phyloP scores from a whole-genome alignment of 2,888 invertebrate genomes.

The Exephanes ischioxanthus region DNA sequence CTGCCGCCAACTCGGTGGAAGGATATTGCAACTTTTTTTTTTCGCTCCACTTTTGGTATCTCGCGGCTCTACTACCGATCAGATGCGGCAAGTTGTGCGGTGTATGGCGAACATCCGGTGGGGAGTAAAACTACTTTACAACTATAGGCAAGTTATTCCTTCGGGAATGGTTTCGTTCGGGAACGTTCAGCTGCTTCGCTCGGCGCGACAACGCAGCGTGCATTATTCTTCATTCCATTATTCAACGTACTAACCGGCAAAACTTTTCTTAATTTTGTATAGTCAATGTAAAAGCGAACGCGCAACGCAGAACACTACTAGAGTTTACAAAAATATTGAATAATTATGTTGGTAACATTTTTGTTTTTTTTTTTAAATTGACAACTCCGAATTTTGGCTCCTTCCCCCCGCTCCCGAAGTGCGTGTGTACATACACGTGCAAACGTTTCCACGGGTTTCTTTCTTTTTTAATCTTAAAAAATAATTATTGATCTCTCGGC shows the following conservation, averaged over 20 bases:
- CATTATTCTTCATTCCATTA: conserved; percentile 23
- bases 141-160: conserved; percentile 16
- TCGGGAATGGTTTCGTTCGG: not conserved
- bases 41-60: conserved; percentile 22
- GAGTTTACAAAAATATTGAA: not conserved
- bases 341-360: not conserved
- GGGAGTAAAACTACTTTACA: conserved; percentile 25
- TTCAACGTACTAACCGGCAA: not conserved
- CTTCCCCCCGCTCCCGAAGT: conserved; percentile 28
- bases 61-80: not conserved
- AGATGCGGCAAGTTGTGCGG: not conserved
- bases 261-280: not conserved
- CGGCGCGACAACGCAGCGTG: not conserved
- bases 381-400: conserved; percentile 59
- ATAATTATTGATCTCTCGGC: not conserved
- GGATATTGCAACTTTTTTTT: conserved; percentile 7
- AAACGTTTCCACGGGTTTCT: conserved; percentile 38
- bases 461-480: not conserved
- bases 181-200: conserved; percentile 6
- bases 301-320: not conserved
- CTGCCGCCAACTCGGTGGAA: not conserved
- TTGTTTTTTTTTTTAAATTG: not conserved
- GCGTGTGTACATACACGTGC: conserved; percentile 69
- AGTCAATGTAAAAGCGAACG: not conserved
- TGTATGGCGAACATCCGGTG: not conserved